Percentiles rank a stretch among this genome's conserved stretches.
These are phyloP conservation scores for Limnephilus marmoratus DNA, from an alignment of 2,888 invertebrate genomes.

Conservation along the genomic window DNA sequence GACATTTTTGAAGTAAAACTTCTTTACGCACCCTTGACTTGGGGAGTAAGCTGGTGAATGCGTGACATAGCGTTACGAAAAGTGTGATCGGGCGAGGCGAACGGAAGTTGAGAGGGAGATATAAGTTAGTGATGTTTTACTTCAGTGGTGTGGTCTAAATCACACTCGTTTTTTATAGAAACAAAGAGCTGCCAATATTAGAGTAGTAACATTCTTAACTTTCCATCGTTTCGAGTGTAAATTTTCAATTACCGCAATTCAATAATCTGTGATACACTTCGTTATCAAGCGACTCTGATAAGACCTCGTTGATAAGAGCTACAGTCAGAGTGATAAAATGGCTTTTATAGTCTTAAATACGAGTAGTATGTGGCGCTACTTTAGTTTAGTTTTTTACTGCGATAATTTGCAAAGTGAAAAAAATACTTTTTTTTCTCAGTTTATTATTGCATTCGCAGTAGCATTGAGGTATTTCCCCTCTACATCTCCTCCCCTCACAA, in stretches of 20 bases:
- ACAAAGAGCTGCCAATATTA: too few relatives aligned
- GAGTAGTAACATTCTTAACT: neutral
- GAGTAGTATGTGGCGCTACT: neutral
- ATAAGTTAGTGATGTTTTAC: too few relatives aligned
- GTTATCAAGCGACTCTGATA: constrained; percentile 8
- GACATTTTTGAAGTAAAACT: too few relatives aligned
- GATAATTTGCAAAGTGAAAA: neutral
- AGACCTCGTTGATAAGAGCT: neutral
- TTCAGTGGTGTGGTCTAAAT: too few relatives aligned
- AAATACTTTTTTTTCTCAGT: neutral
- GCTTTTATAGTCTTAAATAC: neutral
- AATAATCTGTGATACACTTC: constrained; percentile 15
- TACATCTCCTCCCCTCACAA: neutral
- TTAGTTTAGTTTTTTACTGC: too few relatives aligned
- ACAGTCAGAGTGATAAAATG: neutral
- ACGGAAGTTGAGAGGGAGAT: too few relatives aligned
- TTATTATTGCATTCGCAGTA: neutral
- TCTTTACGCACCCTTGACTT: too few relatives aligned
- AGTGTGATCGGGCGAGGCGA: too few relatives aligned
- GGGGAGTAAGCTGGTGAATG: too few relatives aligned
- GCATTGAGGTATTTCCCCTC: neutral
- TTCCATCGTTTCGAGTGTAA: neutral
- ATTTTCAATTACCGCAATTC: neutral
- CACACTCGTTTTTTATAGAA: too few relatives aligned
- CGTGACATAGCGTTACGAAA: too few relatives aligned